A percentile compares a stretch with the other conserved stretches of the same genome.
These are phyloP conservation scores for Holocentrus rufus DNA, from an alignment of 2,797 vertebrate species.

Conservation along the genomic window DNA sequence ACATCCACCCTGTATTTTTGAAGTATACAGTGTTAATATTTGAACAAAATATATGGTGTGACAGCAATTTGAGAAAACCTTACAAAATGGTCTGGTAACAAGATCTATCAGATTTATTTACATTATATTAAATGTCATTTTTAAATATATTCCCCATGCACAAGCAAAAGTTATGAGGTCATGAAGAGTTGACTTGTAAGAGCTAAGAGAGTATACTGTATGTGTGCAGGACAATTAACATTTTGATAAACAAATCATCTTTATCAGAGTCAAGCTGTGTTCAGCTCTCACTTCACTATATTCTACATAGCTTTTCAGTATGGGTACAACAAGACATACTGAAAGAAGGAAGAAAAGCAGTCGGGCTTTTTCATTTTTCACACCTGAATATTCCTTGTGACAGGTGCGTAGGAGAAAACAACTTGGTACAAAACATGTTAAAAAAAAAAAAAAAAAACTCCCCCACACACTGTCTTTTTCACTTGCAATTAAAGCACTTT, in stretches of 20 bases:
- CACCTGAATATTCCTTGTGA: slow-evolving; percentile 28
- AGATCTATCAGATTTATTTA: too few relatives aligned
- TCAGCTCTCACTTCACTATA: background rate
- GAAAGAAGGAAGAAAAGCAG: slow-evolving; percentile 3
- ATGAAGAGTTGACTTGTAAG: too few relatives aligned
- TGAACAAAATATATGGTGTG: too few relatives aligned
- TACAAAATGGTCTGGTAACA: too few relatives aligned
- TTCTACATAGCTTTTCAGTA: background rate
- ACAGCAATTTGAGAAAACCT: too few relatives aligned
- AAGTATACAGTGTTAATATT: too few relatives aligned
- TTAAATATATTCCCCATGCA: too few relatives aligned
- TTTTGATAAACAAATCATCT: background rate
- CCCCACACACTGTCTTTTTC: background rate
- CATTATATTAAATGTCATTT: too few relatives aligned
- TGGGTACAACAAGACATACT: background rate
- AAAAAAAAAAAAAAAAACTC: slow-evolving; percentile 24
- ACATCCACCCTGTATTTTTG: too few relatives aligned
- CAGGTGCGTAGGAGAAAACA: slow-evolving; percentile 27
- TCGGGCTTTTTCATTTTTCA: background rate
- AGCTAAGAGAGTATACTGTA: too few relatives aligned
- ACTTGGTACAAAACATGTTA: slow-evolving; percentile 31
- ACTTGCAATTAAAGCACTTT: slow-evolving; percentile 25
- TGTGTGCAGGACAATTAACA: too few relatives aligned
- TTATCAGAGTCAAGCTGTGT: background rate
- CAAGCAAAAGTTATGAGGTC: too few relatives aligned